Base-by-base conservation (phyloP, 1,140 invertebrate species). In the Cotesia glomerata region DNA sequence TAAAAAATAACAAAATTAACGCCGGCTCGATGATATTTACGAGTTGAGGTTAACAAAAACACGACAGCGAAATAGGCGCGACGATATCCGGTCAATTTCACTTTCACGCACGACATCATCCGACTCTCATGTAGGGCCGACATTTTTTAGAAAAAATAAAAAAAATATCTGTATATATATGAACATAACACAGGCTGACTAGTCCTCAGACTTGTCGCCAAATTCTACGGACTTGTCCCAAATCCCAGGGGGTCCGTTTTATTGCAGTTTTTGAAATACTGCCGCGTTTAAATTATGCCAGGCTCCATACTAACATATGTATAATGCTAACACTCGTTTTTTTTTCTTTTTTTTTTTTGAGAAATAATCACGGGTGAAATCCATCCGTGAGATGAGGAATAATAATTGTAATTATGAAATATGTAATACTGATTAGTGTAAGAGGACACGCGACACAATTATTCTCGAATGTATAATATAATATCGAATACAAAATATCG, bases 221-320 rank as follows among this genome's bases (percentile, higher is more conserved):
- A 72, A 68, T 13, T 5, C 64, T 52, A 61, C 34, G 3, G 66
- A 56, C 71, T 63, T 73, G 74, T 75, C 73, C 58, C 61, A 73
- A 68, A 56, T 75, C 68, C 67, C 74, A 69, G 74, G 74, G 68
- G 74, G 74, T 75, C 71, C 58, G 65, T 75, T 72, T 73, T 73
- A 18, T 58, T 58, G 18, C 18, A 58, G 9, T 45, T 45, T 45
- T 45, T 45, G 39, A 45, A 45, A 45, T 45, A 45, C 39, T 7
- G 39, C 39, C 39, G 39, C 26, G 69, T 68, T 39, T 16, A 61
- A 18, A 32, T 61, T 32, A 56, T 56, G 58, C 16, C 32, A 16
- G 39, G 11, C 39, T 45, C 11, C 11, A 45, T 45, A 45, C 5
- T 9, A 9, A 39, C 11, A 45, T 45, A 45, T 7, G 11, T 0